Percentiles rank a stretch among this genome's conserved stretches.
Evolutionary conservation across 2,888 invertebrate genomes (phyloP).

Genomic region (Drosophila kanekoi): DNA sequence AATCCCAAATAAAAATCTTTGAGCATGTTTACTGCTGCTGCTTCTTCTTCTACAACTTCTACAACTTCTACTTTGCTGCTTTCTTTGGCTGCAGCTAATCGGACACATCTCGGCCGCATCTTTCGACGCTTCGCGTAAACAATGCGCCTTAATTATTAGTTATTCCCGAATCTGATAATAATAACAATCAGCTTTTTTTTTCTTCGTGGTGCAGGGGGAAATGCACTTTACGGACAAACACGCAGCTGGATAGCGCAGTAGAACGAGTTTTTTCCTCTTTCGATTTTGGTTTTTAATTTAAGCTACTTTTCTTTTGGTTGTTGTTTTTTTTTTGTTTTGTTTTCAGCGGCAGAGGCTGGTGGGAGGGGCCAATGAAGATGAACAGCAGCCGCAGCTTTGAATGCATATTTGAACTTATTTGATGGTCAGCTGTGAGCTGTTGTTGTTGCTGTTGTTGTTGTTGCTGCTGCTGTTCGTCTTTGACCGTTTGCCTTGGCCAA

Average conservation of each 20-base stretch:
- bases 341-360: not conserved
- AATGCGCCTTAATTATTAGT: constrained; percentile 74
- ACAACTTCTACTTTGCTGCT: constrained; percentile 21
- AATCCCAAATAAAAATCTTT: constrained; percentile 14
- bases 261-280: constrained; percentile 46
- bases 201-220: constrained; percentile 12
- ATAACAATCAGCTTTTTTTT: constrained; percentile 54
- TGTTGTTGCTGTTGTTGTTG: constrained; percentile 20
- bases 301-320: constrained; percentile 59
- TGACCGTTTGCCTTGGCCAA: constrained; percentile 21
- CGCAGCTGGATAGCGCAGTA: constrained; percentile 15
- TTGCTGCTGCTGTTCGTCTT: constrained; percentile 10
- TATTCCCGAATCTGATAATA: constrained; percentile 65
- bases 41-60: constrained; percentile 6
- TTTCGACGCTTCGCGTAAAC: constrained; percentile 54
- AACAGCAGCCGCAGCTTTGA: constrained; percentile 24
- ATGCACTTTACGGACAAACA: constrained; percentile 50
- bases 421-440: constrained; percentile 47
- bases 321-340: not conserved
- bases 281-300: constrained; percentile 56
- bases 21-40: not conserved
- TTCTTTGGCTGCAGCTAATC: constrained; percentile 36
- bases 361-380: constrained; percentile 18
- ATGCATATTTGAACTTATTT: constrained; percentile 52
- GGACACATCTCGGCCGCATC: constrained; percentile 23